Evolutionary conservation across 2,113 vertebrate species (phyloP).

Genomic region (Cettia cetti): DNA sequence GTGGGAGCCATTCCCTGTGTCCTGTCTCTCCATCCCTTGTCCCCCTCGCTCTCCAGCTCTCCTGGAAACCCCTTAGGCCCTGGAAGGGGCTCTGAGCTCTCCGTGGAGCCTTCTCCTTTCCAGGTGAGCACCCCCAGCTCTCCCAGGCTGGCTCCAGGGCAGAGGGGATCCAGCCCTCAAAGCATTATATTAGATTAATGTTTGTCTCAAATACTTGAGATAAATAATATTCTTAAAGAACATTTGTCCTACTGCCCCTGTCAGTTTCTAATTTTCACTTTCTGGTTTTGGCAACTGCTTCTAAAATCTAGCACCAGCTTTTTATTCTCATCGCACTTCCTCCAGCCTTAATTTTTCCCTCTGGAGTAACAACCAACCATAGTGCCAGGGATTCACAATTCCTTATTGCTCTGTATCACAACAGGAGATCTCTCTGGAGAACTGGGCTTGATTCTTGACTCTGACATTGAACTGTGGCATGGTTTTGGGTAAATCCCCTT

Average conservation of each 20-base stretch:
- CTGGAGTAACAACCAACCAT: background rate
- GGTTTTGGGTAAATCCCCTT: background rate
- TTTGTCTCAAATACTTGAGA: background rate
- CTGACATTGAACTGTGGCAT: background rate
- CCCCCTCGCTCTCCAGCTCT: background rate
- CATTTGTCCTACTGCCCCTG: background rate
- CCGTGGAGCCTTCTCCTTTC: background rate
- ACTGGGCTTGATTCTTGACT: background rate
- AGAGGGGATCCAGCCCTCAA: background rate
- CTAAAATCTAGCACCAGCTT: background rate
- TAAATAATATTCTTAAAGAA: background rate
- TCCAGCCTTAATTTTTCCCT: background rate
- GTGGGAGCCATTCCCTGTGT: background rate
- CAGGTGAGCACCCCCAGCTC: fast-evolving
- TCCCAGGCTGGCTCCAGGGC: background rate
- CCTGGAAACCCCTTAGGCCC: background rate
- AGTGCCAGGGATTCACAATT: background rate
- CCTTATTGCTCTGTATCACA: background rate
- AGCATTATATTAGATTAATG: background rate
- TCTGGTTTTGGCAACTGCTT: background rate
- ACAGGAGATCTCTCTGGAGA: background rate
- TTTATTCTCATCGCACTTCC: background rate
- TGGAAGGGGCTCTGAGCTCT: background rate
- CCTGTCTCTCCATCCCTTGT: background rate
- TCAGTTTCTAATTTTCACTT: background rate